These are phyloP conservation scores for Eulemur coronatus DNA, from an alignment of 2,797 vertebrate genomes.

Conservation along the genomic window DNA sequence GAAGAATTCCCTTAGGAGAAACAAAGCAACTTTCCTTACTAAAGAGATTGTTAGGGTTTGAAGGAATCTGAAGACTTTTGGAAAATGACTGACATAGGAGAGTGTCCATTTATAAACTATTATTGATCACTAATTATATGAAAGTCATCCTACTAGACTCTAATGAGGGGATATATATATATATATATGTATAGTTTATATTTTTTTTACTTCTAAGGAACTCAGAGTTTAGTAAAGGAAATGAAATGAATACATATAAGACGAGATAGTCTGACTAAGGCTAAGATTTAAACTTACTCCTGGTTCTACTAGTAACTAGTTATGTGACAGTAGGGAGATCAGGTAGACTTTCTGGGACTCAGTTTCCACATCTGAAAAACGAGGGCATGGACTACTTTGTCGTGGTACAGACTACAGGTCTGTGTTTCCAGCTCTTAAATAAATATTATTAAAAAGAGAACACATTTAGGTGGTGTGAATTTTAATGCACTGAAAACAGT, in stretches of 20 bases:
- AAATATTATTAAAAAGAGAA: constrained; percentile 4
- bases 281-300: neutral
- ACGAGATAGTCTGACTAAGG: neutral
- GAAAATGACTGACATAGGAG: neutral
- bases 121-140: neutral
- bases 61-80: constrained; percentile 20
- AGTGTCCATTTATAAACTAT: neutral
- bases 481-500: neutral
- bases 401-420: neutral
- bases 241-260: neutral
- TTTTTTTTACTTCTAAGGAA: neutral
- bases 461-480: neutral
- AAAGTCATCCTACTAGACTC: neutral
- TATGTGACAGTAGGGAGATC: neutral
- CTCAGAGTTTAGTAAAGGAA: neutral
- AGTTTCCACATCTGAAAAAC: constrained; percentile 5
- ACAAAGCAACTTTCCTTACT: constrained; percentile 13
- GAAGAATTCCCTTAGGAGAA: neutral
- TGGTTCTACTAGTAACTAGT: neutral
- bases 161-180: neutral
- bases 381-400: neutral
- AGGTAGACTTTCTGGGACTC: neutral
- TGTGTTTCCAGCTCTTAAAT: constrained; percentile 3
- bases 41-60: neutral
- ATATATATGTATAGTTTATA: too few relatives aligned